These are phyloP conservation scores for Neosalanx taihuensis DNA, from an alignment of 2,797 vertebrate species.

Conservation along the genomic window DNA sequence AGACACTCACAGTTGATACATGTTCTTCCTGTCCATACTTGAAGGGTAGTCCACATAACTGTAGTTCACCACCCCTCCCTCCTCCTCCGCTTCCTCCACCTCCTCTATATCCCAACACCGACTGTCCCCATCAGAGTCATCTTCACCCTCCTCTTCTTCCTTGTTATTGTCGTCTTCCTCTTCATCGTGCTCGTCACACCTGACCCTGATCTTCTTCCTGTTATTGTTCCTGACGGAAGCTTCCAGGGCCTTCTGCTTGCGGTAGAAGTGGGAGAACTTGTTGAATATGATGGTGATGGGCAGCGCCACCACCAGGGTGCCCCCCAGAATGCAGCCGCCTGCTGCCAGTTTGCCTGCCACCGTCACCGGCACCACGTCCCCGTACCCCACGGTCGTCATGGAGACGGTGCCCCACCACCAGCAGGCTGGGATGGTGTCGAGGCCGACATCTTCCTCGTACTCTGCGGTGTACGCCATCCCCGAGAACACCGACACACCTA, in stretches of 20 bases:
- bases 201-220: slow-evolving; percentile 51
- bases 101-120: slow-evolving; percentile 49
- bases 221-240: slow-evolving; percentile 87
- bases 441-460: slow-evolving; percentile 88
- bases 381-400: slow-evolving; percentile 98
- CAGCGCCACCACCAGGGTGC: slow-evolving; percentile 92
- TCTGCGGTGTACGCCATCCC: slow-evolving; percentile 94
- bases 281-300: slow-evolving; percentile 99
- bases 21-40: slow-evolving; percentile 38
- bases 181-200: slow-evolving; percentile 29
- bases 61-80: slow-evolving; percentile 70
- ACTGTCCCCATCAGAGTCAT: slow-evolving; percentile 47
- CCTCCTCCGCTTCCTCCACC: slow-evolving; percentile 43
- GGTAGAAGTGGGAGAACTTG: slow-evolving; percentile 98
- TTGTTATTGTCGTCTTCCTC: slow-evolving; percentile 35
- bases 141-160: slow-evolving; percentile 38
- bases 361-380: slow-evolving; percentile 91
- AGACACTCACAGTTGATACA: slow-evolving; percentile 35
- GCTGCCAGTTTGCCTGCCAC: slow-evolving; percentile 92
- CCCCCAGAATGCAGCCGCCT: slow-evolving; percentile 92
- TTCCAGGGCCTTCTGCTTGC: slow-evolving; percentile 92
- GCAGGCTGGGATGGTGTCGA: slow-evolving; percentile 96
- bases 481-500: slow-evolving; percentile 94
- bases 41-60: slow-evolving; percentile 67
- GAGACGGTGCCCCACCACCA: slow-evolving; percentile 99